Base-by-base conservation (phyloP, 2,888 invertebrate species). In the Nysson spinosus region DNA sequence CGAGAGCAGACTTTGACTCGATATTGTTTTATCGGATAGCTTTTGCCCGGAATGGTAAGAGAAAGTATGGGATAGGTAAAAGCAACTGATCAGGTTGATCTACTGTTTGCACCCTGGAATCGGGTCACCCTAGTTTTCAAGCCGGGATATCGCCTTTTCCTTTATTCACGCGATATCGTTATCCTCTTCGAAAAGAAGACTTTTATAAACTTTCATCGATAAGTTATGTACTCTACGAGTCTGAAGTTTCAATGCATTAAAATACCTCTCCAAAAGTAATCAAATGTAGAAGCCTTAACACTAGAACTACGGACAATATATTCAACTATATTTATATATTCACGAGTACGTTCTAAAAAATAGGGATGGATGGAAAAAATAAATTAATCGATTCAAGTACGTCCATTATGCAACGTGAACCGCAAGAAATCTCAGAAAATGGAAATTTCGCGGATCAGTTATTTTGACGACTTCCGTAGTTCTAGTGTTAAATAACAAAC, bases 1-100 rank as follows among this genome's bases (percentile, higher is more conserved):
- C 11, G 20, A 14, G 55, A 22, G 17, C 22, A 12, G 54, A 55
- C 46, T 55, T 50, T 40, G 50, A 39, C 56, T 57, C 47, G 58
- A 74, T 74, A 67, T 74, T 67, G 56, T 61, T 70, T 67, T 58
- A 62, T 70, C 63, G 69, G 58, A 37, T 56, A 66, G 64, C 54
- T 65, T 56, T 65, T 62, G 50, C 32, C 40, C 5, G 44, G 42
- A 56, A 37, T 24, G 39, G 34, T 26, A 37, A 40, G 43, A 22
- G 44, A 65, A 56, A 44, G 46, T 52, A 62, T 55, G 32, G 49
- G 34, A 30, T 44, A 54, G 50, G 32, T 55, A 55, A 57, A 55
- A 61, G 52, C 30, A 55, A 40, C 43, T 52, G 72, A 65, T 72
- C 72, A 55, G 54, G 39, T 69, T 69, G 72, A 72, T 72, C 65